Percentiles rank a stretch among this genome's conserved stretches.
These are phyloP conservation scores for Mesopsocus fuscifrons DNA, from an alignment of 2,888 invertebrate genomes.

Conservation along the genomic window DNA sequence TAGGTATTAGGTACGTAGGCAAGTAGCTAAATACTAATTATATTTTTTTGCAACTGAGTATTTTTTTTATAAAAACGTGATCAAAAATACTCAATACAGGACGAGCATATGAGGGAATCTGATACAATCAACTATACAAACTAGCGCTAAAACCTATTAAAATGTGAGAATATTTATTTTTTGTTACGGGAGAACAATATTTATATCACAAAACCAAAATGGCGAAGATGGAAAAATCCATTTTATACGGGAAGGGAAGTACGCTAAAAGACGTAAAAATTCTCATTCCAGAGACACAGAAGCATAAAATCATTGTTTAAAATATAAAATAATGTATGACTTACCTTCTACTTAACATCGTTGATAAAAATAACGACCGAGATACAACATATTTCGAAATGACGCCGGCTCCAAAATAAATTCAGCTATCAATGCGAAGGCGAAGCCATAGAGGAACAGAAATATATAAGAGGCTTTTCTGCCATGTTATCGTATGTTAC, in stretches of 20 bases:
- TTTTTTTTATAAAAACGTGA: too few species aligned
- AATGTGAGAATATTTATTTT: background rate
- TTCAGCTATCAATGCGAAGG: background rate
- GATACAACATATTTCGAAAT: background rate
- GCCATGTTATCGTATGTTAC: too few species aligned
- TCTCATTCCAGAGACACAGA: background rate
- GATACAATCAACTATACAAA: too few species aligned
- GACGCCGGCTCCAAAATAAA: slow-evolving; percentile 3
- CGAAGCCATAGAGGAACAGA: background rate
- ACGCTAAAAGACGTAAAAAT: background rate
- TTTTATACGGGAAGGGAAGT: background rate
- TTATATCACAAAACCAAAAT: background rate
- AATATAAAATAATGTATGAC: too few species aligned
- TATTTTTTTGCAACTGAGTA: too few species aligned
- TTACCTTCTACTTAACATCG: too few species aligned
- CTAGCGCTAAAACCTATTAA: too few species aligned
- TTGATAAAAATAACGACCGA: background rate
- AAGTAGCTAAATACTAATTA: too few species aligned
- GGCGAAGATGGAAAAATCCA: slow-evolving; percentile 6
- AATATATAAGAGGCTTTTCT: too few species aligned
- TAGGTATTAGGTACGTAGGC: too few species aligned
- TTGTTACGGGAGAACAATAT: background rate
- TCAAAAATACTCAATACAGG: too few species aligned
- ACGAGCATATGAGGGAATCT: too few species aligned
- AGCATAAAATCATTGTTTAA: background rate